These are phyloP conservation scores for Axinella damicornis DNA, from an alignment of 37 sponge, comb jelly and placozoan species.

Conservation along the genomic window DNA sequence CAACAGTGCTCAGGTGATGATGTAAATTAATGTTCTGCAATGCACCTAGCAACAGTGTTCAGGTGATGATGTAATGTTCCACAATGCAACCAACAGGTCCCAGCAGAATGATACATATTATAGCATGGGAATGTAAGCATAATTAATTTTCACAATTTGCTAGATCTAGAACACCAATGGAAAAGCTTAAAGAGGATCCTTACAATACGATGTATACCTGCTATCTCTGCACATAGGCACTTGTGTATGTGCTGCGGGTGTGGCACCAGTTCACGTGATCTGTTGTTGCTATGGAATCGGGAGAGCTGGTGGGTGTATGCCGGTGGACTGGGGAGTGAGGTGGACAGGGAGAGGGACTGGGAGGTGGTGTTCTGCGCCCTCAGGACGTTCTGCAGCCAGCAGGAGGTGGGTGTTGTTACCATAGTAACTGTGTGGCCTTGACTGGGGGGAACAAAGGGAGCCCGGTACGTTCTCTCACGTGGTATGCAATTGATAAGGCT, in stretches of 20 bases:
- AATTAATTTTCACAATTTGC: no score
- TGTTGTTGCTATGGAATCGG: constrained; percentile 77
- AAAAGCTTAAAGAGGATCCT: no score
- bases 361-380: constrained; percentile 70
- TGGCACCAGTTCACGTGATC: constrained; percentile 22
- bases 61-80: constrained; percentile 14
- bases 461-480: no score
- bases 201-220: not conserved
- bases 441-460: no score
- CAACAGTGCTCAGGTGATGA: no score
- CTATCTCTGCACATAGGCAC: constrained; percentile 10
- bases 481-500: no score
- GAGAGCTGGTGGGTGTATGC: constrained; percentile 81
- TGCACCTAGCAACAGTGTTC: constrained; percentile 47
- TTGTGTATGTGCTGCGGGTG: not conserved
- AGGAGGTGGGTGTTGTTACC: constrained; percentile 39
- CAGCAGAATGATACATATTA: no score
- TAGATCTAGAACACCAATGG: no score
- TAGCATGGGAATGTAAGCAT: no score
- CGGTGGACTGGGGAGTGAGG: constrained; percentile 60
- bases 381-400: constrained; percentile 80
- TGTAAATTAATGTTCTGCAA: no score
- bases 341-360: constrained; percentile 85
- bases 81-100: no score
- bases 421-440: no score